These are phyloP conservation scores for Onthophagus taurus DNA, from an alignment of 1,140 invertebrate species.

Conservation along the genomic window DNA sequence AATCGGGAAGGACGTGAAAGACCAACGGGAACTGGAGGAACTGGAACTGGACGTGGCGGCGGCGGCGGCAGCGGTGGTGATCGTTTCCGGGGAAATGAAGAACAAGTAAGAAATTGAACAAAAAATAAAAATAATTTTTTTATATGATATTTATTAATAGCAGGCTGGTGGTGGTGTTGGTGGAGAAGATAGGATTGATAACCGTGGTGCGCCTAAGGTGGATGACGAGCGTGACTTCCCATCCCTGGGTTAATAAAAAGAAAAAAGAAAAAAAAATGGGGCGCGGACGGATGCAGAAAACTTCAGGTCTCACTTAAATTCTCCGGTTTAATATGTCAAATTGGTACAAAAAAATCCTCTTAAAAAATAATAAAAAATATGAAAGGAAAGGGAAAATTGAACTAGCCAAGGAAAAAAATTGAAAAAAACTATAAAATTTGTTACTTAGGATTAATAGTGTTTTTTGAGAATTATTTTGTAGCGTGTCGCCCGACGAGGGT, in stretches of 20 bases:
- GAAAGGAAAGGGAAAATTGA: too few relatives aligned
- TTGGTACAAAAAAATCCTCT: constrained; percentile 24
- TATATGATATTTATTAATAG: not conserved
- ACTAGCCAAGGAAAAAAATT: constrained; percentile 13
- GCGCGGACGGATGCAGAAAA: too few relatives aligned
- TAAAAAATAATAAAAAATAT: too few relatives aligned
- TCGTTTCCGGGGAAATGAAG: constrained; percentile 32
- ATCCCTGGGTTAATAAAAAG: constrained; percentile 70
- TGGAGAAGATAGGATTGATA: constrained; percentile 27
- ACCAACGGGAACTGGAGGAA: constrained; percentile 25
- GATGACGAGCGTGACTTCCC: constrained; percentile 94
- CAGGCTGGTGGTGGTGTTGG: not conserved
- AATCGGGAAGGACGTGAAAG: constrained; percentile 21
- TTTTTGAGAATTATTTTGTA: constrained; percentile 22
- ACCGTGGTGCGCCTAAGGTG: constrained; percentile 77
- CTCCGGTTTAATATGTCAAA: constrained; percentile 22
- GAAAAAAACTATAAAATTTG: constrained; percentile 12
- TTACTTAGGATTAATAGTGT: constrained; percentile 11
- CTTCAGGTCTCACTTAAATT: constrained; percentile 11
- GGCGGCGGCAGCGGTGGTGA: constrained; percentile 33
- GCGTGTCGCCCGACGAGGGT: constrained; percentile 21
- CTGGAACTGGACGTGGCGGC: constrained; percentile 30
- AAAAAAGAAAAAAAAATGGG: too few relatives aligned
- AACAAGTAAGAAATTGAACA: constrained; percentile 28
- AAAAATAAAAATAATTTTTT: not conserved